These are phyloP conservation scores for Scylla paramamosain DNA, from an alignment of 1,140 invertebrate genomes.

Conservation along the genomic window DNA sequence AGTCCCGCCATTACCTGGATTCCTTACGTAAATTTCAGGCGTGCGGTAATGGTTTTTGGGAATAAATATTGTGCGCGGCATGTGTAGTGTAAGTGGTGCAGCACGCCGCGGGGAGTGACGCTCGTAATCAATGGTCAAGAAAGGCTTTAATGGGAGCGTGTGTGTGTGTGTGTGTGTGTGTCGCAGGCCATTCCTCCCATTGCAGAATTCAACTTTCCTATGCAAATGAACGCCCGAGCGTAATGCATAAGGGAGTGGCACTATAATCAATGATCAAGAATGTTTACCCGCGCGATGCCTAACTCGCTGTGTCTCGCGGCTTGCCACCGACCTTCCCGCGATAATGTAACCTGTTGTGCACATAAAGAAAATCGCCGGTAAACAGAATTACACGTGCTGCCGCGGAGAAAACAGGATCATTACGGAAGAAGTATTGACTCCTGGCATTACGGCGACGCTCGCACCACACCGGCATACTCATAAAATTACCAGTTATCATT, in stretches of 20 bases:
- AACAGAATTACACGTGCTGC: conserved; percentile 52
- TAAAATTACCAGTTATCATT: conserved; percentile 50
- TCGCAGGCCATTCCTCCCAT: conserved; percentile 46
- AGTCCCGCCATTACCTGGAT: conserved; percentile 21
- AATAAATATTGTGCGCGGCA: conserved; percentile 40
- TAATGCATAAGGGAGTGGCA: conserved; percentile 70
- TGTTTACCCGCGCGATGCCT: conserved; percentile 57
- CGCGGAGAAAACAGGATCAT: background rate
- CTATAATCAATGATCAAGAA: conserved; percentile 69
- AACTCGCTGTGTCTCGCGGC: conserved; percentile 17
- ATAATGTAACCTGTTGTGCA: conserved; percentile 57
- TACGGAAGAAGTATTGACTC: conserved; percentile 38
- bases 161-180: background rate
- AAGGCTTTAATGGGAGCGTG: background rate
- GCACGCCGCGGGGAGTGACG: background rate
- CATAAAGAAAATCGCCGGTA: conserved; percentile 61
- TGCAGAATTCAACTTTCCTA: conserved; percentile 66
- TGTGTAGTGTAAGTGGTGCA: conserved; percentile 26
- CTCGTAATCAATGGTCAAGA: conserved; percentile 9
- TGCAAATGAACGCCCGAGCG: conserved; percentile 63
- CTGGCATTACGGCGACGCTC: background rate
- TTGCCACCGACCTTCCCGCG: background rate
- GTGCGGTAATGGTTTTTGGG: conserved; percentile 31
- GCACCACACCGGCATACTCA: background rate
- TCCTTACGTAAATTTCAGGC: conserved; percentile 47